Conservation (phyloP, 2,888 invertebrate genomes). For the Orthosia incerta region DNA sequence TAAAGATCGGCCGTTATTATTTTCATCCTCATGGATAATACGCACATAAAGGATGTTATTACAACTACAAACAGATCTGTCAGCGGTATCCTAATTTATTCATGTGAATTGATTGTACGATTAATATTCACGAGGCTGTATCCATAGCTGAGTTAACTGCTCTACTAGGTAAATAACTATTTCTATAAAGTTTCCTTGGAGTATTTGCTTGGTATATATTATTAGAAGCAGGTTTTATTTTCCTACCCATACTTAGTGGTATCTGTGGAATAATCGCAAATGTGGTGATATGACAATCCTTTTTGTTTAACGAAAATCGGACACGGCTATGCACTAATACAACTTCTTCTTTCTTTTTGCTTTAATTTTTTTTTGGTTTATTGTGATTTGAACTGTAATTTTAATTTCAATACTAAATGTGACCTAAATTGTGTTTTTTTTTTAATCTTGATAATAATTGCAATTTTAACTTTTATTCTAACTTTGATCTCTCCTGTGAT, state of each 20-base stretch:
- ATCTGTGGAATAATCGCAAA: neutral
- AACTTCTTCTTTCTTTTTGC: too few species aligned
- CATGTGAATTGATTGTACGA: slow-evolving; percentile 14
- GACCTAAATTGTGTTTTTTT: too few species aligned
- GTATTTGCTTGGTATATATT: neutral
- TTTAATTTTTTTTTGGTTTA: too few species aligned
- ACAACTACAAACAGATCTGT: neutral
- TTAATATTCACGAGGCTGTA: slow-evolving; percentile 11
- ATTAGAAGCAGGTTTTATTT: slow-evolving; percentile 4
- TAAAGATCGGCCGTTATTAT: too few species aligned
- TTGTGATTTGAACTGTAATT: too few species aligned
- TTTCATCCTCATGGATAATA: too few species aligned
- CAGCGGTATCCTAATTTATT: slow-evolving; percentile 11
- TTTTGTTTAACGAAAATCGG: too few species aligned
- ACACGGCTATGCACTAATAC: neutral
- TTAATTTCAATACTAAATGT: too few species aligned
- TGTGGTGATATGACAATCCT: neutral
- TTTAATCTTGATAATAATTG: too few species aligned
- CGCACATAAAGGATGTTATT: neutral
- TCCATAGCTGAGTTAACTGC: neutral
- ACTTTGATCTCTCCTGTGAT: too few species aligned
- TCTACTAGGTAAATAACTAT: neutral
- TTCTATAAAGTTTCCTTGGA: neutral
- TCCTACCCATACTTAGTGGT: neutral
- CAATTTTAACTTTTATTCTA: too few species aligned